Conservation (phyloP, 2,888 invertebrate species). For the Erannis defoliaria region DNA sequence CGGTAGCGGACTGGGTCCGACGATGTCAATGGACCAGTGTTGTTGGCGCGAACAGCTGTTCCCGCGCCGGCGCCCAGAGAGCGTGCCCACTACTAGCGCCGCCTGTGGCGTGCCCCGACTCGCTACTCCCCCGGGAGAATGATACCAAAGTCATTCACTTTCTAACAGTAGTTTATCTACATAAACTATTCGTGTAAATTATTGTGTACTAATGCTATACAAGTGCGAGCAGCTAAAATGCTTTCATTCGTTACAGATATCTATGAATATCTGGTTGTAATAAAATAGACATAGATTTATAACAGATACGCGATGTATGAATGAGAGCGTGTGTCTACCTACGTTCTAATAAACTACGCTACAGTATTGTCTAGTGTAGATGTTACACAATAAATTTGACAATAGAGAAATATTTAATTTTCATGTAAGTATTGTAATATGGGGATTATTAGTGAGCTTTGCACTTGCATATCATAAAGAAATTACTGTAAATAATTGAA, state of each 20-base stretch:
- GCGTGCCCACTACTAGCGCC: background rate
- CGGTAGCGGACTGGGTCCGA: constrained; percentile 1
- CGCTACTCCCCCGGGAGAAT: constrained; percentile 37
- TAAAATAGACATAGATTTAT: constrained; percentile 49
- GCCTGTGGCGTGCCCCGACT: constrained; percentile 20
- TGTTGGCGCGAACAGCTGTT: background rate
- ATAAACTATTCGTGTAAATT: constrained; percentile 74
- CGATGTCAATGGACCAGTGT: no score
- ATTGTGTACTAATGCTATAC: constrained; percentile 80
- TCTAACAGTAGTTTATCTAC: constrained; percentile 80
- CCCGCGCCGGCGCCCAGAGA: background rate
- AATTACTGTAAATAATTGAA: constrained; percentile 75
- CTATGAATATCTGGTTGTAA: constrained; percentile 60
- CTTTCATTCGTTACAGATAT: constrained; percentile 72
- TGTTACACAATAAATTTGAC: constrained; percentile 67
- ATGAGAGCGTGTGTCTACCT: constrained; percentile 39
- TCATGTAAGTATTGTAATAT: constrained; percentile 62
- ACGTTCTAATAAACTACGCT: constrained; percentile 56
- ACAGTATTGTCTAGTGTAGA: constrained; percentile 68
- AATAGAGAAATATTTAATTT: constrained; percentile 61
- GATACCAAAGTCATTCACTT: constrained; percentile 85
- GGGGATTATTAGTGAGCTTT: constrained; percentile 84
- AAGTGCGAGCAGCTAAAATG: constrained; percentile 84
- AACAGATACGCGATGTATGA: constrained; percentile 21
- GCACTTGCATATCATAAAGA: constrained; percentile 85